phyloP scores from a whole-genome alignment of 2,797 vertebrate species.

The Pantherophis alleghaniensis region DNA sequence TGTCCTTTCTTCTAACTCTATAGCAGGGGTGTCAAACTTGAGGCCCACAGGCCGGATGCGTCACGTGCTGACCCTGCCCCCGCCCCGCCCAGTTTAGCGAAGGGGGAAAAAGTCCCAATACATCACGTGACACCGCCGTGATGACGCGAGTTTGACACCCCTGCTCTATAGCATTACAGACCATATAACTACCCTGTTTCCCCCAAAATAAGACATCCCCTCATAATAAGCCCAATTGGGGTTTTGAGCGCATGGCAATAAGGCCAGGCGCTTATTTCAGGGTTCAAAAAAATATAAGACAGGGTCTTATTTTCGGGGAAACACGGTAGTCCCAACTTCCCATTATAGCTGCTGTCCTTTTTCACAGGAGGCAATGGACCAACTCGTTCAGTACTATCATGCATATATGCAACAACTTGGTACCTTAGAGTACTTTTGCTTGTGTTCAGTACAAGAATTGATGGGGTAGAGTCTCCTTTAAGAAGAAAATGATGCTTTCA shows the following conservation, averaged over 20 bases:
- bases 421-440: neutral
- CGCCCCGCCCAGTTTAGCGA: too few relatives aligned
- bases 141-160: fast-evolving
- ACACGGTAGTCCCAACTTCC: neutral
- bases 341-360: neutral
- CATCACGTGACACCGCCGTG: too few relatives aligned
- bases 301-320: too few relatives aligned
- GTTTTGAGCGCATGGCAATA: too few relatives aligned
- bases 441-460: neutral
- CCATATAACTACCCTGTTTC: neutral
- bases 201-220: too few relatives aligned
- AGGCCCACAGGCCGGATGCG: too few relatives aligned
- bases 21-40: neutral
- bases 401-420: neutral
- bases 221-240: too few relatives aligned
- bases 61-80: too few relatives aligned
- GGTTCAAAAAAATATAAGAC: too few relatives aligned
- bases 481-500: neutral
- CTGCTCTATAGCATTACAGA: neutral
- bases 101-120: too few relatives aligned
- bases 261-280: too few relatives aligned
- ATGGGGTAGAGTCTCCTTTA: neutral
- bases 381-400: neutral
- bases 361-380: neutral
- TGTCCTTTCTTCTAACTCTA: neutral